Percentiles rank a stretch among this genome's conserved stretches.
Conservation (phyloP, 1,140 invertebrate species). For the Drosophila persimilis region DNA sequence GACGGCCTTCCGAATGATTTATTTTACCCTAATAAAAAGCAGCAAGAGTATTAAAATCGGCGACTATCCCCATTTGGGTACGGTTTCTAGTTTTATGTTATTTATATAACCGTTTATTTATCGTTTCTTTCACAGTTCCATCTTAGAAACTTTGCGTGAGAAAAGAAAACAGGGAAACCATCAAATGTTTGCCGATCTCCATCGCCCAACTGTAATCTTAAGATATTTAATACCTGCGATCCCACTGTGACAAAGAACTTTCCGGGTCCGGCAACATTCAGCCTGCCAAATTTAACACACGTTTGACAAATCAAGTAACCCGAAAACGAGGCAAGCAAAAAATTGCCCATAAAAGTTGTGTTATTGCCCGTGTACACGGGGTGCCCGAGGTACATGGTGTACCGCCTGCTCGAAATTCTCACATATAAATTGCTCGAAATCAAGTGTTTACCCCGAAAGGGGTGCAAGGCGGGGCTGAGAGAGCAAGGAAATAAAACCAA, state of each 20-base stretch:
- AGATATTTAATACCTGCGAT: constrained; percentile 35
- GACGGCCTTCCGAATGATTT: too few relatives aligned
- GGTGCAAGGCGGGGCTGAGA: constrained; percentile 21
- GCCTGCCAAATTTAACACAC: constrained; percentile 64
- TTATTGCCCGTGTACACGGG: constrained; percentile 50
- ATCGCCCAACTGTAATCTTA: not conserved
- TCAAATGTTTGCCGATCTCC: not conserved
- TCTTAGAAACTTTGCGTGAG: constrained; percentile 32
- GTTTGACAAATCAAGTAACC: constrained; percentile 45
- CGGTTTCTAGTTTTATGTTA: constrained; percentile 4
- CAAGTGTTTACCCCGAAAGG: constrained; percentile 42
- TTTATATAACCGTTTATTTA: constrained; percentile 33
- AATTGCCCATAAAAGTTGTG: constrained; percentile 70
- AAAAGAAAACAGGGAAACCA: constrained; percentile 40
- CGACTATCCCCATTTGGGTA: not conserved
- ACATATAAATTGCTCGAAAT: constrained; percentile 65
- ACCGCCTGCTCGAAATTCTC: constrained; percentile 57
- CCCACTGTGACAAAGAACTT: constrained; percentile 23
- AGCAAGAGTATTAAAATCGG: not conserved
- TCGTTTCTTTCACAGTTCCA: constrained; percentile 49
- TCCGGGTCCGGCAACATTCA: constrained; percentile 14
- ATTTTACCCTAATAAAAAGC: not conserved
- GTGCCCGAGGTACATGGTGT: too few relatives aligned
- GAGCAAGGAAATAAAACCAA: constrained; percentile 26
- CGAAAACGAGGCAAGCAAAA: constrained; percentile 35